Base-by-base conservation (phyloP, 1,140 invertebrate species). In the Sarcophaga peregrina region DNA sequence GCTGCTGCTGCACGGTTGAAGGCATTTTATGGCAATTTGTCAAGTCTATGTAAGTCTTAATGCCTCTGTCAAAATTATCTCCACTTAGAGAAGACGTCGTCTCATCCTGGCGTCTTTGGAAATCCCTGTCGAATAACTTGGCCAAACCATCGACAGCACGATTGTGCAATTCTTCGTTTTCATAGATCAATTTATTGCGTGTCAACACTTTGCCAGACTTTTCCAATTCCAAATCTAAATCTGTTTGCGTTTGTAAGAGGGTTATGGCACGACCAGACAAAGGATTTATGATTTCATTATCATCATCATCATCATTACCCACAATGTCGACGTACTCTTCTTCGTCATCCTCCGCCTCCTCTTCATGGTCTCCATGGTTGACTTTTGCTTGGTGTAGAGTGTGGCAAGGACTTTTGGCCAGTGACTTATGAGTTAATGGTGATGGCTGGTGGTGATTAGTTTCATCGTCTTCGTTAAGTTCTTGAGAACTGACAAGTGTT, bases 401-500 rank as follows among this genome's bases (percentile, higher is more conserved):
- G 47, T 47, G 15, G 74, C 6, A 37, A 37, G 48, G 17, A 78
- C 75, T 50, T 78, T 78, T n/a, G 8, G 3, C 37, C n/a, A 2
- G 47, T 78, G 47, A 25, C 20, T 78, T 17, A 48, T 47, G 75
- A 37, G 25, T 37, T 37, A 37, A 37, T 37, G 25, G 25, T 78
- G 74, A 2, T 76, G 52, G 8, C 54, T 50, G 17, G 45, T 82
- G 8, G 45, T 50, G 17, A 58, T 82, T 73, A 52, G 47, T 20
- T 78, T 87, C 87, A 84, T 85, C 86, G 86, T 83, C 81, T 68
- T 87, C 88, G 82, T 85, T 87, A 85, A 88, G 87, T 84, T 86
- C 88, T 87, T 90, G 88, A 86, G 88, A 89, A 89, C 87, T 88
- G 78, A 89, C 87, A 89, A 89, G 86, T 89, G 88, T 89, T 86